A percentile compares a stretch with the other conserved stretches of the same genome.
Conservation (phyloP, 2,888 invertebrate genomes). For the Pheosia tremula region DNA sequence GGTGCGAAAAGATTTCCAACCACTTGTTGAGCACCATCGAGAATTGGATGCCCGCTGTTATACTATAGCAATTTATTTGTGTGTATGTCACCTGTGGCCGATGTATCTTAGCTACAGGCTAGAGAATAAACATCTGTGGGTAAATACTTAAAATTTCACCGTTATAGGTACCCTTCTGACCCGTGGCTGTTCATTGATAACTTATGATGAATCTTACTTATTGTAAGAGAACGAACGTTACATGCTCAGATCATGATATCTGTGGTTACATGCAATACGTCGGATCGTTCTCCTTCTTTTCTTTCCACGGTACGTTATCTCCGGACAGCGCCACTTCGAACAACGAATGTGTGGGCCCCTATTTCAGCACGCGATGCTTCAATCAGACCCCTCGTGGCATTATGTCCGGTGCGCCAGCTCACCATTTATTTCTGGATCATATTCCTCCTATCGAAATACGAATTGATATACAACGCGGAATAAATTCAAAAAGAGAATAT, state of each 20-base stretch:
- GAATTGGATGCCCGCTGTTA: background rate
- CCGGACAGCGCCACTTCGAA: background rate
- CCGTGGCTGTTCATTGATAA: background rate
- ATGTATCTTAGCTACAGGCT: too few relatives aligned
- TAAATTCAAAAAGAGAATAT: constrained; percentile 33
- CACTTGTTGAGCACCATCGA: constrained; percentile 25
- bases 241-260: too few relatives aligned
- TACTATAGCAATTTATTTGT: background rate
- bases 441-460: constrained; percentile 37
- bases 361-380: constrained; percentile 25
- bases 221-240: background rate
- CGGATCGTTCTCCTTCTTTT: background rate
- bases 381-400: constrained; percentile 32
- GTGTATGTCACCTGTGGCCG: too few relatives aligned
- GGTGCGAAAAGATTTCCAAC: constrained; percentile 20
- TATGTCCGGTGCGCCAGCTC: constrained; percentile 44
- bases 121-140: too few relatives aligned
- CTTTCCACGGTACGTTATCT: background rate
- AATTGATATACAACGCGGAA: constrained; percentile 25
- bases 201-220: background rate
- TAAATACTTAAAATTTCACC: too few relatives aligned
- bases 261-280: background rate
- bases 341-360: constrained; percentile 29
- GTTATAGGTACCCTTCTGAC: too few relatives aligned
- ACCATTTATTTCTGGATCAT: constrained; percentile 50